phyloP scores from a whole-genome alignment of 2,113 vertebrate genomes.

The Chionis minor region DNA sequence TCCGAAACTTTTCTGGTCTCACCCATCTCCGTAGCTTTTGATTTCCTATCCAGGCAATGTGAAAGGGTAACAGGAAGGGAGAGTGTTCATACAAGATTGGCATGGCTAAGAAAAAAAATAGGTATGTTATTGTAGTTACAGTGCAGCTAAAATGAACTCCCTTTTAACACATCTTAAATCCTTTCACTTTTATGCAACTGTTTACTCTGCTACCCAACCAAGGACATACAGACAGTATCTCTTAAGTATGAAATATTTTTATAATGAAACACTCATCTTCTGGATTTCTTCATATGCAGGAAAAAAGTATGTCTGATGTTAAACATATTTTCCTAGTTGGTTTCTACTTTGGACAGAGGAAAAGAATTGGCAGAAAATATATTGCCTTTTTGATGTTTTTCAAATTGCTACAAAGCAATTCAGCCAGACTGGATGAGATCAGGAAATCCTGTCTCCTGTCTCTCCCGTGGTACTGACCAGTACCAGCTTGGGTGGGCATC shows the following conservation, averaged over 20 bases:
- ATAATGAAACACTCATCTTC: constrained; percentile 60
- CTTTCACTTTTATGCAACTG: constrained; percentile 38
- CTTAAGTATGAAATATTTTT: constrained; percentile 44
- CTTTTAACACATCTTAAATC: constrained; percentile 61
- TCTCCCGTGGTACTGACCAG: neutral
- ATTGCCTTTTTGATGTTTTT: constrained; percentile 1
- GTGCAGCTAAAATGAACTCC: constrained; percentile 31
- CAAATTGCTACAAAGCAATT: neutral
- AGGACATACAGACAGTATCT: constrained; percentile 34
- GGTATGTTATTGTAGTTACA: constrained; percentile 35
- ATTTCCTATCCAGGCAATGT: constrained; percentile 28
- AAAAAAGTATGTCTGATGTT: constrained; percentile 10
- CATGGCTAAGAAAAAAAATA: neutral
- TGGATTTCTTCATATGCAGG: constrained; percentile 35
- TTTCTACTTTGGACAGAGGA: constrained; percentile 15
- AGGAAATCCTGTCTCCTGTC: neutral
- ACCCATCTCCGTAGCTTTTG: neutral
- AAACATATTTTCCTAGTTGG: constrained; percentile 40
- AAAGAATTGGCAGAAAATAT: constrained; percentile 35
- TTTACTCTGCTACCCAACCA: constrained; percentile 34
- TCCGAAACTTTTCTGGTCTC: neutral
- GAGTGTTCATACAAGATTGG: constrained; percentile 7
- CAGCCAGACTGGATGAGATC: neutral
- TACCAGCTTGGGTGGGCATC: neutral
- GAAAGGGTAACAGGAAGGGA: constrained; percentile 22